These are phyloP conservation scores for Ligdia adustata DNA, from an alignment of 2,888 invertebrate genomes.

Conservation along the genomic window DNA sequence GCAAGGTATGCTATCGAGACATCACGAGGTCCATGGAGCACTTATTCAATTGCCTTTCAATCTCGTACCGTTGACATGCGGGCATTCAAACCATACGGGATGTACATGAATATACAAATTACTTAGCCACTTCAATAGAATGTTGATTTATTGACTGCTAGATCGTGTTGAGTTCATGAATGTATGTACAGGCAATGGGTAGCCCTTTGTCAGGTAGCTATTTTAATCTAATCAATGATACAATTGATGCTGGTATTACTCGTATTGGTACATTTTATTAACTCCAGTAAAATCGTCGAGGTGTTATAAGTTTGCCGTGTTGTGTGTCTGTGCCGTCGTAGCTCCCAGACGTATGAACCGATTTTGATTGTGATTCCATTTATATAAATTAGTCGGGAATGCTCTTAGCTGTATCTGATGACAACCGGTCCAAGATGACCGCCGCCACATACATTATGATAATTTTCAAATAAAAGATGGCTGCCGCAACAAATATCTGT, in stretches of 20 bases:
- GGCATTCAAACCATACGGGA: slow-evolving; percentile 55
- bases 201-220: slow-evolving; percentile 10
- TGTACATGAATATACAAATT: slow-evolving; percentile 57
- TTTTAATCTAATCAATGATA: slow-evolving; percentile 1
- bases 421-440: too few species aligned
- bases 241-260: neutral
- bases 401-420: too few species aligned
- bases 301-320: too few species aligned
- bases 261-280: too few species aligned
- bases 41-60: slow-evolving; percentile 54
- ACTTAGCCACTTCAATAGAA: slow-evolving; percentile 51
- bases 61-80: slow-evolving; percentile 49
- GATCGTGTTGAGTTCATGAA: slow-evolving; percentile 14
- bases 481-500: too few species aligned
- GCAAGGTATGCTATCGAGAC: slow-evolving; percentile 35
- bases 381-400: too few species aligned
- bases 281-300: too few species aligned
- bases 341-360: too few species aligned
- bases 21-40: slow-evolving; percentile 41
- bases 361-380: too few species aligned
- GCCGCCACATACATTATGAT: too few species aligned
- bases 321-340: too few species aligned
- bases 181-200: neutral
- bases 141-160: slow-evolving; percentile 49
- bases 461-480: too few species aligned